Evolutionary conservation across 2,888 invertebrate species (phyloP).

Genomic region (Elysia crispata): DNA sequence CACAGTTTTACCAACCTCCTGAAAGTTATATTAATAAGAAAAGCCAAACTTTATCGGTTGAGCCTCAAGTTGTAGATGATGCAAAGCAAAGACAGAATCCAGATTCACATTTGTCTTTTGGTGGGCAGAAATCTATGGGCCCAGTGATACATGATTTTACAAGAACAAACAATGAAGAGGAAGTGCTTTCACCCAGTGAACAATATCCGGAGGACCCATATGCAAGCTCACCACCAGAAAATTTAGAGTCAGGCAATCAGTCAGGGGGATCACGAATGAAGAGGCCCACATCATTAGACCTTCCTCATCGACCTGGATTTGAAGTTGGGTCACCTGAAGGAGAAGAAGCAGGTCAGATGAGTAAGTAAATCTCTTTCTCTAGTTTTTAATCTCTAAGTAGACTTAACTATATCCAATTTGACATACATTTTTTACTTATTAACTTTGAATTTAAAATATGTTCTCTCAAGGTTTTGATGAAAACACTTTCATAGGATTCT

Average conservation of each 20-base stretch:
- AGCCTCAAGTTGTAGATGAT: constrained; percentile 2
- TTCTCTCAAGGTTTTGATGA: too few species aligned
- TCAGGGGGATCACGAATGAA: constrained; percentile 55
- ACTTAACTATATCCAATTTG: too few species aligned
- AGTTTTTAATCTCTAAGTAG: too few species aligned
- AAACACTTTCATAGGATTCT: too few species aligned
- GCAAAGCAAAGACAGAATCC: constrained; percentile 5
- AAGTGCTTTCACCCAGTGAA: too few species aligned
- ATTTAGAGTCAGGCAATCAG: too few species aligned
- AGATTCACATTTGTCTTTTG: neutral
- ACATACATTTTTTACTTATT: too few species aligned
- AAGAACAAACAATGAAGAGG: too few species aligned
- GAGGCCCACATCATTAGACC: constrained; percentile 75
- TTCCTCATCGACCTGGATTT: constrained; percentile 64
- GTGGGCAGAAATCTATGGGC: neutral
- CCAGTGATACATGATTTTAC: constrained; percentile 42
- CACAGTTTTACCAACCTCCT: constrained; percentile 14
- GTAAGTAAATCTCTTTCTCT: constrained; percentile 24
- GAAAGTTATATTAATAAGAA: neutral
- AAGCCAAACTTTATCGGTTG: neutral
- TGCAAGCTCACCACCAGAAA: too few species aligned
- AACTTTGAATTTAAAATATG: too few species aligned
- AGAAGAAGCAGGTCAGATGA: constrained; percentile 37
- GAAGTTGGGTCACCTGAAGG: constrained; percentile 13
- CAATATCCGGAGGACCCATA: too few species aligned